phyloP scores from a whole-genome alignment of 2,888 invertebrate species.

The Mantis religiosa region DNA sequence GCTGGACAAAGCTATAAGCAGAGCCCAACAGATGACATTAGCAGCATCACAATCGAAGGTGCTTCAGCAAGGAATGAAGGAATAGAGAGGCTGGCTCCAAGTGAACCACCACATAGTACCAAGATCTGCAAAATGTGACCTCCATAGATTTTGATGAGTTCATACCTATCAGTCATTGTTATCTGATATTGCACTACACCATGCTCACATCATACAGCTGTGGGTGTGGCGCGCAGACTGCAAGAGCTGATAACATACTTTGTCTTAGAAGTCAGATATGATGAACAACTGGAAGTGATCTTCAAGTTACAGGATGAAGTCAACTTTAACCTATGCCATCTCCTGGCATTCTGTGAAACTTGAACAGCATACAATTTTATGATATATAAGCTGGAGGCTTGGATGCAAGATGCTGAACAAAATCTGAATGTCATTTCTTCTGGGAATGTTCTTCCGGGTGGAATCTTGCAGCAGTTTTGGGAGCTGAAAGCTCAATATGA shows the following conservation, averaged over 20 bases:
- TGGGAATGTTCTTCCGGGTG: slow-evolving; percentile 58
- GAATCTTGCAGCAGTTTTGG: slow-evolving; percentile 80
- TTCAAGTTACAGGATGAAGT: slow-evolving; percentile 72
- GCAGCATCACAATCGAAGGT: too few species aligned
- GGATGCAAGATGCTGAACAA: slow-evolving; percentile 70
- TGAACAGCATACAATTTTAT: slow-evolving; percentile 72
- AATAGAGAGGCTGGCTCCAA: too few species aligned
- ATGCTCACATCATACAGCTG: slow-evolving; percentile 70
- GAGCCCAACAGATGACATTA: too few species aligned
- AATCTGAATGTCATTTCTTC: slow-evolving; percentile 62
- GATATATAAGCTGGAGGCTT: slow-evolving; percentile 68
- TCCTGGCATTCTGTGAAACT: slow-evolving; percentile 73
- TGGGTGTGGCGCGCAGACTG: slow-evolving; percentile 67
- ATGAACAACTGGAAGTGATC: slow-evolving; percentile 66
- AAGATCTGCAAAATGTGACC: too few species aligned
- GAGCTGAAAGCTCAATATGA: slow-evolving; percentile 84
- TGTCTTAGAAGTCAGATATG: slow-evolving; percentile 69
- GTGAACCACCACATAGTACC: too few species aligned
- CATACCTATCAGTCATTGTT: slow-evolving; percentile 72
- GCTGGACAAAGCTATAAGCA: too few species aligned
- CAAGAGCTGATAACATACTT: slow-evolving; percentile 71
- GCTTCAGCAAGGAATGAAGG: too few species aligned
- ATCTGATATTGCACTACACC: slow-evolving; percentile 74
- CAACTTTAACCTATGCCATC: slow-evolving; percentile 63
- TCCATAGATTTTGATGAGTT: too few species aligned